Conservation (phyloP, 2,888 invertebrate genomes). For the Mylabris sibirica region DNA sequence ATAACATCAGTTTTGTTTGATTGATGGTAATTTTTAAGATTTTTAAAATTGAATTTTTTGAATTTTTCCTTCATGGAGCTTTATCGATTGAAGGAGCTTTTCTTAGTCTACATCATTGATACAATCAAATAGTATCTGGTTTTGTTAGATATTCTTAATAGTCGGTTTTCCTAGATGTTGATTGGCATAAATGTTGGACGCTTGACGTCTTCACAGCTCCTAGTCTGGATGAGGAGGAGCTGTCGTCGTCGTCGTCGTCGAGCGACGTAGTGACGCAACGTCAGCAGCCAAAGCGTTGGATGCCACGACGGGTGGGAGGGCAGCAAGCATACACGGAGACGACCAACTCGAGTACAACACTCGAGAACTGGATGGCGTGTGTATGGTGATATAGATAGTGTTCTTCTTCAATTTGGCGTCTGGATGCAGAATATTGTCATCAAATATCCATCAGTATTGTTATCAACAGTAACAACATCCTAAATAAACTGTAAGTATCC, state of each 20-base stretch:
- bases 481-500: slow-evolving; percentile 18
- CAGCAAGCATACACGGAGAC: slow-evolving; percentile 24
- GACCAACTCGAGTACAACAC: slow-evolving; percentile 38
- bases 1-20: too few species aligned
- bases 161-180: background rate
- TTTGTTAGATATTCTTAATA: background rate
- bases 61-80: slow-evolving; percentile 10
- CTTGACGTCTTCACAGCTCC: slow-evolving; percentile 26
- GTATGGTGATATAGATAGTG: slow-evolving; percentile 37
- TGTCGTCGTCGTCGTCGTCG: slow-evolving; percentile 14
- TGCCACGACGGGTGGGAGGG: slow-evolving; percentile 37
- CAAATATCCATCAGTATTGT: background rate
- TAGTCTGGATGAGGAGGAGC: slow-evolving; percentile 27
- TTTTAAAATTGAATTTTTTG: too few species aligned
- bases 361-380: slow-evolving; percentile 51
- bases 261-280: slow-evolving; percentile 47
- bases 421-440: slow-evolving; percentile 18
- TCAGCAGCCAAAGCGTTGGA: slow-evolving; percentile 38
- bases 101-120: background rate
- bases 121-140: background rate
- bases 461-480: background rate
- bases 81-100: slow-evolving; percentile 12
- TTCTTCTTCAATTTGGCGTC: slow-evolving; percentile 32
- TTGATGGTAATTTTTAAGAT: too few species aligned
- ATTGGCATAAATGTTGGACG: slow-evolving; percentile 21